A percentile compares a stretch with the other conserved stretches of the same genome.
Evolutionary conservation across 2,113 vertebrate species (phyloP).

Genomic region (Castor canadensis): DNA sequence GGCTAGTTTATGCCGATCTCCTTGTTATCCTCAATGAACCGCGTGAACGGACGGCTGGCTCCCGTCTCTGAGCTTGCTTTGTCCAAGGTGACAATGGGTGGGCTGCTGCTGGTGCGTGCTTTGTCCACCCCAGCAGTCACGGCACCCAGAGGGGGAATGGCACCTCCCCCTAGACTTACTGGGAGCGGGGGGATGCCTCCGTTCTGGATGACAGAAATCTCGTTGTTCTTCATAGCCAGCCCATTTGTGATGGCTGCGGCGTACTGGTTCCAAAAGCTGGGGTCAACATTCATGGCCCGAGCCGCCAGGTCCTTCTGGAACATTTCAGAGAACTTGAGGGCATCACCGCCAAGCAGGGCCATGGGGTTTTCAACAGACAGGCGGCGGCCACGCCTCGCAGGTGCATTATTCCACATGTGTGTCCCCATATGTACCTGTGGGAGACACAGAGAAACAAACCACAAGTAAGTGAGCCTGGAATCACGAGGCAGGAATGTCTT

Average conservation of each 20-base stretch:
- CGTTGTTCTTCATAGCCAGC: constrained; percentile 99
- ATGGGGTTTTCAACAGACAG: constrained; percentile 98
- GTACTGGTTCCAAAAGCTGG: constrained; percentile 98
- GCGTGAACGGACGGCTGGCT: constrained; percentile 93
- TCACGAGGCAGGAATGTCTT: accelerated
- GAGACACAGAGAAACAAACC: constrained; percentile 65
- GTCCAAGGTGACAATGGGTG: constrained; percentile 91
- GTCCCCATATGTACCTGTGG: constrained; percentile 99
- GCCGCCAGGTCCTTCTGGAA: constrained; percentile 99
- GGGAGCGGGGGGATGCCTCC: constrained; percentile 96
- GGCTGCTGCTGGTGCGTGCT: constrained; percentile 90
- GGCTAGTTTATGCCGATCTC: constrained; percentile 98
- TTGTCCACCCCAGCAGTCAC: constrained; percentile 94
- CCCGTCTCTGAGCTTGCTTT: constrained; percentile 91
- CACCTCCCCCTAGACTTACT: constrained; percentile 92
- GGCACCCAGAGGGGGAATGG: constrained; percentile 91
- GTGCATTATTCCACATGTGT: constrained; percentile 99
- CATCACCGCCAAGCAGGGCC: constrained; percentile 95
- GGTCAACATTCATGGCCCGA: constrained; percentile 97
- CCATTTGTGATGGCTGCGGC: constrained; percentile 97
- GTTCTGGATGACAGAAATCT: constrained; percentile 99
- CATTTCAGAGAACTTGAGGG: constrained; percentile 98
- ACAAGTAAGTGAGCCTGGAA: constrained; percentile 58
- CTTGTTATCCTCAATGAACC: constrained; percentile 99
- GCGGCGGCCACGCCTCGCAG: constrained; percentile 95